Evolutionary conservation across 2,113 vertebrate species (phyloP).

Genomic region (Sinosuthora webbiana): DNA sequence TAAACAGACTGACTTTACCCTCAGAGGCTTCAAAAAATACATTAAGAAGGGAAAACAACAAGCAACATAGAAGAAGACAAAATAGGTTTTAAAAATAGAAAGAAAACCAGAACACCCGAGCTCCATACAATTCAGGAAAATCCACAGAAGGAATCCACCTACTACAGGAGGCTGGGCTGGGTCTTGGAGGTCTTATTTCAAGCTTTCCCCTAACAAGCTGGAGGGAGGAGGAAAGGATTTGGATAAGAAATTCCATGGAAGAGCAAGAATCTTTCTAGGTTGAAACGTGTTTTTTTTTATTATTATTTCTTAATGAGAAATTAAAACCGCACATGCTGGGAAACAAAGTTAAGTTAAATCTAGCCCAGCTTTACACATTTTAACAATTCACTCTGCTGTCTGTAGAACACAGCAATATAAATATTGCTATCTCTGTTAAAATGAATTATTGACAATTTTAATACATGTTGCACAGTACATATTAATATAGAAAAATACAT

Average conservation of each 20-base stretch:
- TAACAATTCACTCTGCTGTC: constrained; percentile 58
- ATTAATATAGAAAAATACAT: constrained; percentile 83
- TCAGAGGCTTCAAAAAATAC: not conserved
- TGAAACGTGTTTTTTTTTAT: not conserved
- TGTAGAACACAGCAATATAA: constrained; percentile 76
- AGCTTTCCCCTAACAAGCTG: not conserved
- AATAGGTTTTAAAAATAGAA: not conserved
- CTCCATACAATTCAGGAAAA: not conserved
- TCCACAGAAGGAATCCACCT: not conserved
- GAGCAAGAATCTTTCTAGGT: not conserved
- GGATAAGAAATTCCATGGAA: not conserved
- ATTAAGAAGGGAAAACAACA: not conserved
- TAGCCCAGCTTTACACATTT: constrained; percentile 58
- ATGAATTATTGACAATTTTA: constrained; percentile 82
- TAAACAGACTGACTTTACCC: not conserved
- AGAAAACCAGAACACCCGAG: not conserved
- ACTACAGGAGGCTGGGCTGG: not conserved
- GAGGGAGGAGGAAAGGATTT: not conserved
- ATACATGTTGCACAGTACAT: constrained; percentile 84
- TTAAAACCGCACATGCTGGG: not conserved
- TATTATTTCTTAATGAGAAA: not conserved
- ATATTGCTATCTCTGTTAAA: constrained; percentile 78
- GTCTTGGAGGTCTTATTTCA: not conserved
- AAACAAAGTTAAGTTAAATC: constrained; percentile 64
- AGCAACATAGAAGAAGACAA: not conserved